Base-by-base conservation (phyloP, 2,113 vertebrate genomes). In the Eurypyga helias region DNA sequence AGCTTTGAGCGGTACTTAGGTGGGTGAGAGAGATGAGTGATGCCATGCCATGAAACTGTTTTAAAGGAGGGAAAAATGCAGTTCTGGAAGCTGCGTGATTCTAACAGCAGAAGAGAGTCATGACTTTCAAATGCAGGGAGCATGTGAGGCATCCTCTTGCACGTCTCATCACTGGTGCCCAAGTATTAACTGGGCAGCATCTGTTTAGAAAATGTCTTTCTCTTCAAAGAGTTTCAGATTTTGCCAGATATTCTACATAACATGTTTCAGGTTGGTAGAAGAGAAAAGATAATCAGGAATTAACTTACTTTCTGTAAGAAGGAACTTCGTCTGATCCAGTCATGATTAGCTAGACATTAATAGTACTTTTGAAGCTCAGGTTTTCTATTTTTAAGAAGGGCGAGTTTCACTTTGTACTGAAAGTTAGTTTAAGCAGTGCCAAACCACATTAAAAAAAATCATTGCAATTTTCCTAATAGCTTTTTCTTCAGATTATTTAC, bases 251-350 rank as follows among this genome's bases (percentile, higher is more conserved):
- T 25, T 83, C 76, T 88, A 51, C 71, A 36, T 52, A 61, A 7
- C 19, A 70, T 20, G 36, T 92, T 95, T 93, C 33, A 52, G 48
- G 54, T 82, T 85, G 11, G 11, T 93, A 51, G 9, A 75, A 83
- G 33, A 54, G 87, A 88, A 93, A 95, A 85, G 45, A n/a, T 89
- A 93, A 79, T 61, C 31, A 83, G 23, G 87, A 93, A 73, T 71
- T 13, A 90, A 77, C 54, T 52, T 69, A 28, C 70, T 80, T 83
- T 80, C 36, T 20, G 55, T 79, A 90, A 76, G 13, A 25, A 91
- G 85, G 48, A 72, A 46, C 66, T 90, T 72, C 25, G 36, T 83
- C 81, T 78, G 49, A 48, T 91, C 26, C 57, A 48, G 1, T 71
- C 38, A 8, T 45, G 31, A 43, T 65, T 38, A 55, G 21, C 6